Base-by-base conservation (phyloP, 2,888 invertebrate genomes). In the Pediacus dermestoides region DNA sequence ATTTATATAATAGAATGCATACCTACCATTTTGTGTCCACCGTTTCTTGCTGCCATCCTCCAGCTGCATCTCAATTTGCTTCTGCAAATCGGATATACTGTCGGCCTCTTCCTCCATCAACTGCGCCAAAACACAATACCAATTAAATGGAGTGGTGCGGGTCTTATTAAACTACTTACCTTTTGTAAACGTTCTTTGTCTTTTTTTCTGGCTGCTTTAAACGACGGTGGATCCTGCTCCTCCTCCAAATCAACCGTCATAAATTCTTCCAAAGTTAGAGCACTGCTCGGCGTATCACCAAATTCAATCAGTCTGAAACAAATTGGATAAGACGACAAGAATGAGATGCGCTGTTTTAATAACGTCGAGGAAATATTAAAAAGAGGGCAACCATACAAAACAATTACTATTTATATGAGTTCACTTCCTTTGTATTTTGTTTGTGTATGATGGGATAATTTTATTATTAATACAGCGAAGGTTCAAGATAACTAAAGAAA, bases 231-330 rank as follows among this genome's bases (percentile, higher is more conserved):
- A 70, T 96, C 96, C 66, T 92, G 91, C 60, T 94, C 94, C 54
- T 93, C 91, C 64, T 96, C 95, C 52, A 99, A 72, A 65, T 99
- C 96, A 1, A 97, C 90, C 0, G 86, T 88, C 83, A 94, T 88
- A 65, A 99, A 99, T 72, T 99, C 96, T 54, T 97, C 95, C 14
- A 96, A 73, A 0, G 97, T 96, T 34, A 99, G 72, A 4, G 87
- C 84, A 60, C 95, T 92, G 7, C 95, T 93, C 0, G 97, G 94
- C 0, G 99, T 99, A 55, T 93, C 92, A 0, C 93, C 92, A 67
- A 99, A 99, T 72, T 99, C 99, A 15, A 87, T 78, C 22, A 99
- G 74, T 41, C 89, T 79, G 42, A 15, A 50, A 57, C 7, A 28
- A 40, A 41, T n/a, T n/a, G n/a, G 10, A n/a, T n/a, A n/a, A n/a